Evolutionary conservation across 2,797 vertebrate species (phyloP).

Genomic region (Argya squamiceps): DNA sequence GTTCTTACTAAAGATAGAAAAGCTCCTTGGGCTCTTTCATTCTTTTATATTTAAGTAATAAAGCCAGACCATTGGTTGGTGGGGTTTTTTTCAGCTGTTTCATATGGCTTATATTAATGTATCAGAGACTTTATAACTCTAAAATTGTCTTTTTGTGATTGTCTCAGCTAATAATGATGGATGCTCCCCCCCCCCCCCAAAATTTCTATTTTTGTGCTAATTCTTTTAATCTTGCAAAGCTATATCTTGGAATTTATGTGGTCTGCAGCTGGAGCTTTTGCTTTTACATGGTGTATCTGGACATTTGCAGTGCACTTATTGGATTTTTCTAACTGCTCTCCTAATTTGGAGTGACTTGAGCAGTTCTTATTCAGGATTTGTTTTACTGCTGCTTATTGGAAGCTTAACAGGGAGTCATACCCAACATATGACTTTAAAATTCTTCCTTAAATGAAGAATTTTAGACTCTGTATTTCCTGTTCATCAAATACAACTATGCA

Average conservation of each 20-base stretch:
- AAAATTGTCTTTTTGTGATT: neutral
- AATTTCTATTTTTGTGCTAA: neutral
- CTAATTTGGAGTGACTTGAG: neutral
- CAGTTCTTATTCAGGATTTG: neutral
- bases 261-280: neutral
- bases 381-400: neutral
- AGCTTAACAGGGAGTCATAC: neutral
- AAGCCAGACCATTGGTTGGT: neutral
- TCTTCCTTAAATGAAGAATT: neutral
- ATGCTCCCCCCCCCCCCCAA: no score
- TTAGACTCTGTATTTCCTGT: neutral
- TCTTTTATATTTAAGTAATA: constrained; percentile 11
- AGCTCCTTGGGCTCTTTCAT: neutral
- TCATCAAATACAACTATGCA: neutral
- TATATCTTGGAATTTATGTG: neutral
- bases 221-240: neutral
- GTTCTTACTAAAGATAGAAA: constrained; percentile 32
- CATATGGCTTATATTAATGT: neutral
- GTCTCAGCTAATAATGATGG: neutral
- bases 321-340: neutral
- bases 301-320: neutral
- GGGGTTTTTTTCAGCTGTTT: neutral
- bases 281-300: neutral
- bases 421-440: neutral
- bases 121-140: neutral